Base-by-base conservation (phyloP, 1,140 invertebrate species). In the Steinernema feltiae region DNA sequence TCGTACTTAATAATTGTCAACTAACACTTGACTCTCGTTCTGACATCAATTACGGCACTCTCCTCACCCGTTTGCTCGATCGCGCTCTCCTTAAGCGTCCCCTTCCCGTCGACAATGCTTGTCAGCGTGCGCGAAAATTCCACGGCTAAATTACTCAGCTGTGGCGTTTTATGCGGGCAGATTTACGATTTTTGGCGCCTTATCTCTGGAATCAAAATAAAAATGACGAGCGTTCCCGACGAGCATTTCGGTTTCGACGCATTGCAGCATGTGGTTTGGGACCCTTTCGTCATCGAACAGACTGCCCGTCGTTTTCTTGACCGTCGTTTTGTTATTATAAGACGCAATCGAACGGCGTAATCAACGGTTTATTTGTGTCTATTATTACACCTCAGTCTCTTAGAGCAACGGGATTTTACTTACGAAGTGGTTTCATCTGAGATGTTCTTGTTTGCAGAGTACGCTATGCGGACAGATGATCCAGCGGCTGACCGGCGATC, bases 21-120 rank as follows among this genome's bases (percentile, higher is more conserved):
- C 53, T 63, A 3, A 21, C 53, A 18, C 35, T 41, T 41, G 53
- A 63, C 53, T 63, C 15, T 15, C 53, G 53, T 27, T 27, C 53
- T 27, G 24, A 63, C 53, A 27, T 63, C 53, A 63, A 63, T 63
- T 63, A 63, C 53, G 53, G 53, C 53, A 63, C 53, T 63, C 53
- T 12, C 41, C 41, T 63, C 53, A 17, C 53, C 53, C 53, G 53
- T 27, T 63, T 63, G 53, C 53, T 27, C 53, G 24, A 63, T 63
- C 53, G 53, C 53, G 24, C 53, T 63, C 24, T 18, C 7, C 53
- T 63, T 63, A 63, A 63, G 53, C 53, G 24, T 7, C 53, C 53
- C 53, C 24, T 63, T 27, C 24, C 53, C 24, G 15, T 63, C 15
- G 15, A n/a, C 53, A 63, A 15, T 15, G 53, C 53, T 63, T 63